phyloP scores from a whole-genome alignment of 1,140 invertebrate genomes.

The Solen grandis region DNA sequence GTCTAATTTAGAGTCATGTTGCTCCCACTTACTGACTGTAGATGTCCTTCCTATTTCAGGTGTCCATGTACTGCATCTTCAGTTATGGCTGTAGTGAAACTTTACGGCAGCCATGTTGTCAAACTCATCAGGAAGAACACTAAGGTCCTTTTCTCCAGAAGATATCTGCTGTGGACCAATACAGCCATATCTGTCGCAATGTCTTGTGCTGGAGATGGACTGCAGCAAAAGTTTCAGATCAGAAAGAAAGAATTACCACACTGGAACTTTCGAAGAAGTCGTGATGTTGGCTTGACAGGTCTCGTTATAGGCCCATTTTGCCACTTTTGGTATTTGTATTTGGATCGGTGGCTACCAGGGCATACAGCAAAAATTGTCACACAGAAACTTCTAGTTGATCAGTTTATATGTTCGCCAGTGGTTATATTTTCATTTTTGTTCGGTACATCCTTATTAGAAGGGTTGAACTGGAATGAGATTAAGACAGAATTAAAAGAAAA shows the following conservation, averaged over 20 bases:
- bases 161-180: constrained; percentile 90
- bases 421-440: constrained; percentile 90
- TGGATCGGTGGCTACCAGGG: constrained; percentile 88
- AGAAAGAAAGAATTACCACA: constrained; percentile 81
- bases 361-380: constrained; percentile 86
- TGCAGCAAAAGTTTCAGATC: constrained; percentile 93
- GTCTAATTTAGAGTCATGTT: too few species aligned
- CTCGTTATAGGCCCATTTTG: constrained; percentile 90
- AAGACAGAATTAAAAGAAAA: constrained; percentile 88
- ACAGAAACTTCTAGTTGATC: constrained; percentile 93
- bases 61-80: too few species aligned
- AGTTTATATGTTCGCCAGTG: constrained; percentile 92
- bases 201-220: constrained; percentile 89
- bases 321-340: constrained; percentile 91
- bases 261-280: constrained; percentile 87
- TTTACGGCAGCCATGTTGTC: too few species aligned
- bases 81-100: too few species aligned
- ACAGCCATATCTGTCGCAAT: constrained; percentile 89
- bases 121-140: too few species aligned
- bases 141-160: constrained; percentile 62
- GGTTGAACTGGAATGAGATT: constrained; percentile 78
- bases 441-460: constrained; percentile 88
- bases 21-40: too few species aligned
- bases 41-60: too few species aligned
- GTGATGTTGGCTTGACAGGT: constrained; percentile 88